Conservation (phyloP, 2,113 vertebrate genomes). For the Dicentrarchus labrax region DNA sequence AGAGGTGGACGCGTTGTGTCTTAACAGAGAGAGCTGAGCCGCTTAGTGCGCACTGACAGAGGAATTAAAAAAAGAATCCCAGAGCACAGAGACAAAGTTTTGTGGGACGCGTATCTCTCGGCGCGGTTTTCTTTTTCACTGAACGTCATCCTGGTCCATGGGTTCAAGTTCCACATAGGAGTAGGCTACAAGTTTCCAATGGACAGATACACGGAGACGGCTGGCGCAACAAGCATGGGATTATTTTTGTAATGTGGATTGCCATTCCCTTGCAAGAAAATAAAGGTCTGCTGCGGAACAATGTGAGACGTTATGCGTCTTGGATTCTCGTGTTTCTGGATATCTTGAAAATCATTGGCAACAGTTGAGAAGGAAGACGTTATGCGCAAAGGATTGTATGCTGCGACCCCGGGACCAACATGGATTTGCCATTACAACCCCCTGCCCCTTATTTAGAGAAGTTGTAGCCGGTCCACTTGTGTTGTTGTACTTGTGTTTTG, state of each 20-base stretch:
- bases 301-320: conserved; percentile 82
- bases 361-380: conserved; percentile 79
- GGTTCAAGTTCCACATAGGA: conserved; percentile 73
- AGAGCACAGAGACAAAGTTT: conserved; percentile 49
- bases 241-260: conserved; percentile 85
- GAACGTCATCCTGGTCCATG: conserved; percentile 35
- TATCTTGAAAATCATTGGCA: conserved; percentile 84
- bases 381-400: conserved; percentile 68
- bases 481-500: conserved; percentile 52
- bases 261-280: conserved; percentile 71
- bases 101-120: conserved; percentile 12
- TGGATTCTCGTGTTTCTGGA: conserved; percentile 85
- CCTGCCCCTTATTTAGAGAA: conserved; percentile 67
- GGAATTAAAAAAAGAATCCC: conserved; percentile 14
- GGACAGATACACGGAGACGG: conserved; percentile 74
- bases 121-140: conserved; percentile 19
- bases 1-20: conserved; percentile 39
- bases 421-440: conserved; percentile 76
- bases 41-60: conserved; percentile 51
- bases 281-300: conserved; percentile 76
- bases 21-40: conserved; percentile 26
- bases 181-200: conserved; percentile 66
- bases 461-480: conserved; percentile 74
- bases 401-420: conserved; percentile 74
- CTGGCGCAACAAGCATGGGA: conserved; percentile 81